Evolutionary conservation across 2,888 invertebrate genomes (phyloP), one percentile per base, ranked within the genome.

Genomic region (Pyrocoelia pectoralis): DNA sequence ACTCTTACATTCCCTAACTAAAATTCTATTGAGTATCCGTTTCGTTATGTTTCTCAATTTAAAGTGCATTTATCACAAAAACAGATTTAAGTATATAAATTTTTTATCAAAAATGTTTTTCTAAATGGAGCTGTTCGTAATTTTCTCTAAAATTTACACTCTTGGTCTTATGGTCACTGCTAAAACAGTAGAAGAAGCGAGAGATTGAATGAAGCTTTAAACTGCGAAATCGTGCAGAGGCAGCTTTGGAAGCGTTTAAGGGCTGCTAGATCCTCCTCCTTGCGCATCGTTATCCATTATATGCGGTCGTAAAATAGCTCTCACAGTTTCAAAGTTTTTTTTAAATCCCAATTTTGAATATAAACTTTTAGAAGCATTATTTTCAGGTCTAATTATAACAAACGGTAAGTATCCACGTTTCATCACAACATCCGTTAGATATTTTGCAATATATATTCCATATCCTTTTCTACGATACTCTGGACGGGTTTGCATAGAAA

Each of bases 321-420:
- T 87, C 70, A 92, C 91, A 73, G 91, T 92, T 81, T 91, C 88
- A 81, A 90, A 94, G 74, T 89, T 87, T 80, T 88, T 91, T 78
- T 87, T 86, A 83, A 93, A 94, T 76, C 93, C 93, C 75, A 94
- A 85, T 80, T 94, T 94, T 72, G 86, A 88, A 83, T 94, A 94
- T 58, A 94, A 86, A 74, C 89, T 90, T 77, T 91, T 89, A 70
- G 93, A 93, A 68, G 94, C 93, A 81, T 92, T 92, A 81, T 94
- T 94, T 81, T 93, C 93, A 66, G 93, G 93, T 79, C 89, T 86
- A 83, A 94, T 94, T 74, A 94, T 92, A 70, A 94, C 94, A 82
- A 93, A 94, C 61, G 94, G 93, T 75, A 88, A 87, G 82, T 94
- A 94, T 68, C 93, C 80, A 48, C 81, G 70, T 72, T 78, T 76